phyloP scores from a whole-genome alignment of 2,797 vertebrate species.

The Threskiornis aethiopicus region DNA sequence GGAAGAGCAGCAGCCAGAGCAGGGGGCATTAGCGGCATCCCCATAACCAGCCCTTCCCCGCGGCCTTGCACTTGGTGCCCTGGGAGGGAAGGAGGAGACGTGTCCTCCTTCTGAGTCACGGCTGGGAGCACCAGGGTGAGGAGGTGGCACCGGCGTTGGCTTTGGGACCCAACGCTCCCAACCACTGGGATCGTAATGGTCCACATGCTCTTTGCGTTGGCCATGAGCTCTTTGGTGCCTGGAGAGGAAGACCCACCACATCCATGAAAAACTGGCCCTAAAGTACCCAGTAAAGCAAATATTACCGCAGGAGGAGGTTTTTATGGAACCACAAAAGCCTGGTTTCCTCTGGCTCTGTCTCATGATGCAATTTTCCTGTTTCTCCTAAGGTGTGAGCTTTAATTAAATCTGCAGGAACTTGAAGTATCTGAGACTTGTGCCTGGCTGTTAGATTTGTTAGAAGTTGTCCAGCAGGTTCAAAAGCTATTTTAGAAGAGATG shows the following conservation, averaged over 20 bases:
- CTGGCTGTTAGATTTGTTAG: background rate
- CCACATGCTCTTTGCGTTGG: accelerated
- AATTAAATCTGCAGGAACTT: background rate
- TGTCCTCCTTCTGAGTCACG: background rate
- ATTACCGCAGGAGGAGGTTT: background rate
- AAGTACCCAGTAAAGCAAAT: background rate
- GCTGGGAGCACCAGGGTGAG: background rate
- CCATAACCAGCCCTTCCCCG: background rate
- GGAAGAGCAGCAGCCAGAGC: background rate
- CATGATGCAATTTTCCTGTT: background rate
- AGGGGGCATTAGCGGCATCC: accelerated
- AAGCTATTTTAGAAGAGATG: background rate
- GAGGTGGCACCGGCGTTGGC: accelerated
- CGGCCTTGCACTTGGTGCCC: background rate
- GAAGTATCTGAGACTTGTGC: background rate
- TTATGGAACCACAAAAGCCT: background rate
- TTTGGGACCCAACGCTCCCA: background rate
- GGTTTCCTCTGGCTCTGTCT: background rate
- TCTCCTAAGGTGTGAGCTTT: background rate
- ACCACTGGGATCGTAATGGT: accelerated
- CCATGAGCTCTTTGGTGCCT: background rate
- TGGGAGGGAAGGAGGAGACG: background rate
- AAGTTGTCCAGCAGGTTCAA: background rate
- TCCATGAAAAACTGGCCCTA: background rate
- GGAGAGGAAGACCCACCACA: background rate